phyloP scores from a whole-genome alignment of 2,113 vertebrate species.

The Sterrhoptilus dennistouni region DNA sequence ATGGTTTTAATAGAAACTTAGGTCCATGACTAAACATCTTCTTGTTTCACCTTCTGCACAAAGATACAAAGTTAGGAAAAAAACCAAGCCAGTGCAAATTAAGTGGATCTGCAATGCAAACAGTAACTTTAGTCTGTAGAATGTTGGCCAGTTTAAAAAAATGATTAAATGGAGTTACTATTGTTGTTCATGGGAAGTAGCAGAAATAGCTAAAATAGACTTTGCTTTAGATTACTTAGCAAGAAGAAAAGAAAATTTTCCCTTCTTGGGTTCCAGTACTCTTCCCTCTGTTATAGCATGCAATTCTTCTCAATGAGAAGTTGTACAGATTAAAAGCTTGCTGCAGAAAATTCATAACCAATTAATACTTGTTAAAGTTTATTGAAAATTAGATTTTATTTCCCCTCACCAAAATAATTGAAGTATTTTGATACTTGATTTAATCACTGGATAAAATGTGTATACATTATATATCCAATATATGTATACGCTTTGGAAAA shows the following conservation, averaged over 20 bases:
- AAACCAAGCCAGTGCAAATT: background rate
- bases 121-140: background rate
- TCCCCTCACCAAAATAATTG: background rate
- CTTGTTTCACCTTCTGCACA: background rate
- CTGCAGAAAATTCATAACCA: background rate
- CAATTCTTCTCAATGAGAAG: background rate
- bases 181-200: background rate
- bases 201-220: background rate
- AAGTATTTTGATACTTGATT: background rate
- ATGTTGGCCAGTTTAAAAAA: background rate
- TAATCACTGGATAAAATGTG: background rate
- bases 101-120: background rate
- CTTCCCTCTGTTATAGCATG: background rate
- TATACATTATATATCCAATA: background rate
- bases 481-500: background rate
- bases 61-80: background rate
- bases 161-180: background rate
- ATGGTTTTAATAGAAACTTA: background rate
- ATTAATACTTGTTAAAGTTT: background rate
- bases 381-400: background rate
- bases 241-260: background rate
- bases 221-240: background rate
- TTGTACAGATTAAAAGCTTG: background rate
- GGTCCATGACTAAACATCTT: background rate
- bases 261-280: background rate